Evolutionary conservation across 92 coral and sea anemone genomes (phyloP).

Genomic region (Heliopora coerulea): DNA sequence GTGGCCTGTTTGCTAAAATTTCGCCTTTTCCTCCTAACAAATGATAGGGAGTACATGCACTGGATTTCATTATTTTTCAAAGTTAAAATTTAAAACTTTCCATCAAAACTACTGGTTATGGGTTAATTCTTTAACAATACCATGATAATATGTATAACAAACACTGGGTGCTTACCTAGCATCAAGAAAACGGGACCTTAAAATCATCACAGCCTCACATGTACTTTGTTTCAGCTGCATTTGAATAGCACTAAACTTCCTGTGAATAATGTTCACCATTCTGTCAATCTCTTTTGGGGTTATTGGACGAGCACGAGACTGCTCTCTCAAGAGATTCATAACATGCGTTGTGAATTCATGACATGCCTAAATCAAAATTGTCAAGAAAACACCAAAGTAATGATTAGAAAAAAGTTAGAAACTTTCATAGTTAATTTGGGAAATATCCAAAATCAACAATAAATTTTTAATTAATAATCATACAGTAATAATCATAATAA

Average conservation of each 20-base stretch:
- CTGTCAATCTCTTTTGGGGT: constrained; percentile 96
- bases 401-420: too few species aligned
- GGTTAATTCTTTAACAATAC: too few species aligned
- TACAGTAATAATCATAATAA: too few species aligned
- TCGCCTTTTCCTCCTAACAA: constrained; percentile 84
- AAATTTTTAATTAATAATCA: too few species aligned
- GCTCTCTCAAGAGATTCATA: constrained; percentile 93
- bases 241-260: constrained; percentile 99
- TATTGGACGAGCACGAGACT: constrained; percentile 95
- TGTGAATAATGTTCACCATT: constrained; percentile 96
- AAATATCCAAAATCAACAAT: too few species aligned
- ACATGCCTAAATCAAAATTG: constrained; percentile 66
- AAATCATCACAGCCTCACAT: constrained; percentile 98
- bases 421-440: too few species aligned
- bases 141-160: too few species aligned
- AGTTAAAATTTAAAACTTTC: too few species aligned
- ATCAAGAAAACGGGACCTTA: constrained; percentile 94
- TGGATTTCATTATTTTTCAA: too few species aligned
- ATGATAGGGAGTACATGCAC: too few species aligned
- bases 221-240: constrained; percentile 99
- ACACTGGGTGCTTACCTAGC: constrained; percentile 78
- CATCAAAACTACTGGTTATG: too few species aligned
- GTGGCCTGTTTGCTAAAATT: constrained; percentile 99
- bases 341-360: constrained; percentile 99
- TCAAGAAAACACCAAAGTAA: too few species aligned